Evolutionary conservation across 2,797 vertebrate species (phyloP), one percentile per base, ranked within the genome.

Genomic region (Jordanella pulchra): DNA sequence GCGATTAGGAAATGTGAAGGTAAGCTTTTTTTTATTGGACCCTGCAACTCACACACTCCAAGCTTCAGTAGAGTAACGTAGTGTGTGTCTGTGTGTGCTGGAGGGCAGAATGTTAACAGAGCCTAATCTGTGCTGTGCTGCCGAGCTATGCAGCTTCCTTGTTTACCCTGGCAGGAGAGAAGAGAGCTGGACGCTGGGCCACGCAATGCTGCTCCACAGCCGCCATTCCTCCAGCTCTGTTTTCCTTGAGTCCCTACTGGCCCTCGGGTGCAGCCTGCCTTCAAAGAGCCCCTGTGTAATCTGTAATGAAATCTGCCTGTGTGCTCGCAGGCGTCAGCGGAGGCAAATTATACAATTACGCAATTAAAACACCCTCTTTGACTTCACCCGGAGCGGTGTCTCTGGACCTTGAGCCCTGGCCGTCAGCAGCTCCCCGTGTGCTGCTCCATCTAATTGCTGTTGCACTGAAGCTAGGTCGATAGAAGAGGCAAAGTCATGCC

Each of bases 161-260:
- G 93, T 94, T 93, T 95, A 91, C 93, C 87, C 93, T 95, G 93
- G 93, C 93, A 87, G 81, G 4, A 85, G 88, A 94, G 93, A 91
- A 94, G 93, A 94, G 88, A 87, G 78, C 84, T 81, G 90, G 93
- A 89, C 84, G 87, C 86, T 72, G 63, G 78, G 84, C 80, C 81
- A 71, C 77, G 78, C 88, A 60, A 83, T 66, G 76, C 83, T 71
- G 83, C 86, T 81, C 72, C 64, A 17, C 55, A 48, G 69, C 84
- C 82, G 58, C 87, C 83, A 56, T 81, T 81, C 80, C 79, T 79
- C 75, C 39, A 11, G 28, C 77, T 82, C 72, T 91, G 90, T 89
- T 89, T 87, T 80, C 81, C 75, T 72, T 68, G 74, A 69, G 86
- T 86, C 83, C 87, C 87, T 23, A 66, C 78, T 77, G 87, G 84